Evolutionary conservation across 2,113 vertebrate species (phyloP).

Genomic region (Strix aluco): DNA sequence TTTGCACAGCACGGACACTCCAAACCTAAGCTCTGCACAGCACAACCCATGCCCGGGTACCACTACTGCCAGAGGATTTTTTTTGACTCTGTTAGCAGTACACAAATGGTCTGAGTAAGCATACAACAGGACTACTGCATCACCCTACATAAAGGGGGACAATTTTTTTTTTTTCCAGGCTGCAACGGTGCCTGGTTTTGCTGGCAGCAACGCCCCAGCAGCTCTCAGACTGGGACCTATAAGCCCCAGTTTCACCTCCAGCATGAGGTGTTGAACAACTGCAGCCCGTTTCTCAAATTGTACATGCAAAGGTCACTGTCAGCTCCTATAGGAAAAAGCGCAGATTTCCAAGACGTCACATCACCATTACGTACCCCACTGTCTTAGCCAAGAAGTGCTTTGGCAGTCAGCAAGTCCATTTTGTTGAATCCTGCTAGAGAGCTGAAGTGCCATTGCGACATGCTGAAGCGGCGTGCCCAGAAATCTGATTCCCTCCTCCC

Average conservation of each 20-base stretch:
- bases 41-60: not conserved
- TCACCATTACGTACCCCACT: accelerated
- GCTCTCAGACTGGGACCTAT: not conserved
- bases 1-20: not conserved
- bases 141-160: not conserved
- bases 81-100: not conserved
- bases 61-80: not conserved
- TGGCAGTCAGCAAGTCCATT: not conserved
- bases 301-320: not conserved
- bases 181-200: not conserved
- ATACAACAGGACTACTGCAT: not conserved
- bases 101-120: not conserved
- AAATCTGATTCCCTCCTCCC: not conserved
- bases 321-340: not conserved
- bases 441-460: not conserved
- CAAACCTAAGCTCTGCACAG: not conserved
- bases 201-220: not conserved
- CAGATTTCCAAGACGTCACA: not conserved
- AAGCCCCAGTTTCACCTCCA: not conserved
- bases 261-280: not conserved
- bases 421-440: not conserved
- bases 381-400: not conserved
- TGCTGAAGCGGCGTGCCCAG: not conserved
- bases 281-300: not conserved
- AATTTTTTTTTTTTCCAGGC: not conserved